phyloP scores from a whole-genome alignment of 2,888 invertebrate genomes.

The Pomacea canaliculata region DNA sequence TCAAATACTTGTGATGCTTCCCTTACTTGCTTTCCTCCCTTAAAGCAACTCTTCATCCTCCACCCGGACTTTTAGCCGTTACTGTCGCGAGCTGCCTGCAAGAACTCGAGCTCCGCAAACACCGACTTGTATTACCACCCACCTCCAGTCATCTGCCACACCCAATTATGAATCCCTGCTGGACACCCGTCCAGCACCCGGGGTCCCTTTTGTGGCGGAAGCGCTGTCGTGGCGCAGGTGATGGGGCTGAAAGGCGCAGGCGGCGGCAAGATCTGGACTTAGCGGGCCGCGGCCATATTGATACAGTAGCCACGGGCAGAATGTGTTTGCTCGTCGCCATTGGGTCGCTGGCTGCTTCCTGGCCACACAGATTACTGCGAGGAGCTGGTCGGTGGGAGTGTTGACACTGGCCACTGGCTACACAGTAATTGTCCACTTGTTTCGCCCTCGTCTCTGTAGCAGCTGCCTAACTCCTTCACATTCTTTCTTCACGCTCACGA shows the following conservation, averaged over 20 bases:
- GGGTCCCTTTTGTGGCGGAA: conserved; percentile 3
- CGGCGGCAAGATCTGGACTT: conserved; percentile 20
- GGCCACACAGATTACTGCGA: conserved; percentile 23
- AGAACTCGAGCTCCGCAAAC: too few species aligned
- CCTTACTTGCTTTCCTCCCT: too few species aligned
- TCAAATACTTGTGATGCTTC: too few species aligned
- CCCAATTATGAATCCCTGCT: not conserved
- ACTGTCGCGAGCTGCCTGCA: too few species aligned
- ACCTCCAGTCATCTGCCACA: not conserved
- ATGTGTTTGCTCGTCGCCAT: conserved; percentile 17
- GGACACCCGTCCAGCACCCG: not conserved
- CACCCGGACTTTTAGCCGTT: too few species aligned
- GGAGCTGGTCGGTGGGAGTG: conserved; percentile 6
- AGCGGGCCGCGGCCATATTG: conserved; percentile 26
- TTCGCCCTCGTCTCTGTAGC: too few species aligned
- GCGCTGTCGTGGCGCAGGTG: conserved; percentile 18
- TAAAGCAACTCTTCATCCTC: too few species aligned
- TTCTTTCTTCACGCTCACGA: too few species aligned
- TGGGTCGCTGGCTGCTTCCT: conserved; percentile 13
- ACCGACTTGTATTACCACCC: too few species aligned
- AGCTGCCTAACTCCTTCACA: too few species aligned
- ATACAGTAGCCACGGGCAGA: conserved; percentile 29
- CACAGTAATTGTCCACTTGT: conserved; percentile 22
- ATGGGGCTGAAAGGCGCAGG: conserved; percentile 18
- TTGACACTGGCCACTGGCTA: conserved; percentile 19